Percentiles rank a stretch among this genome's conserved stretches.
Conservation (phyloP, 1,140 invertebrate genomes). For the Drosophila mayri region DNA sequence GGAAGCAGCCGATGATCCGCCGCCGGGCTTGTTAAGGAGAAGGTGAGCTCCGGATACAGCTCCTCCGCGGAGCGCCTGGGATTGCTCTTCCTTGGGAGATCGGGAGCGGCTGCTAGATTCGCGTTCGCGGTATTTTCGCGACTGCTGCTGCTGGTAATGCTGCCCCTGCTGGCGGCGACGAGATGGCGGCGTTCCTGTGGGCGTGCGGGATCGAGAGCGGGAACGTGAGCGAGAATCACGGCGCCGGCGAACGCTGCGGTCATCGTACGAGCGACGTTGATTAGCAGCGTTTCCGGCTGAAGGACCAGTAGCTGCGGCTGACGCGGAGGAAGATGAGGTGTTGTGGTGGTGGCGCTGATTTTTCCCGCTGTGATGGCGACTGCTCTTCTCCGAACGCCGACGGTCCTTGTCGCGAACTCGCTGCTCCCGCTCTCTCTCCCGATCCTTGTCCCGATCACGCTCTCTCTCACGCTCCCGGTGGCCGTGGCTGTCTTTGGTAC, state of each 20-base stretch:
- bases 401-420: conserved; percentile 29
- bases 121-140: conserved; percentile 62
- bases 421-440: conserved; percentile 45
- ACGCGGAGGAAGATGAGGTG: conserved; percentile 21
- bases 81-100: conserved; percentile 46
- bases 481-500: conserved; percentile 63
- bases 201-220: conserved; percentile 62
- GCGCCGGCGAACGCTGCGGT: conserved; percentile 49
- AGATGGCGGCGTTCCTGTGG: conserved; percentile 33
- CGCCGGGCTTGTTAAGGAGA: not conserved
- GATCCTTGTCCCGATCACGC: conserved; percentile 33
- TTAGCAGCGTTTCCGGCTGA: conserved; percentile 16
- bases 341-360: conserved; percentile 53
- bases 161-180: conserved; percentile 29
- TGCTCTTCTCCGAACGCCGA: conserved; percentile 27
- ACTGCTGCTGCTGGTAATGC: conserved; percentile 2
- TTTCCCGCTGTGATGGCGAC: conserved; percentile 41
- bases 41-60: conserved; percentile 15
- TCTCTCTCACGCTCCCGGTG: conserved; percentile 55
- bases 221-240: conserved; percentile 51
- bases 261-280: conserved; percentile 57
- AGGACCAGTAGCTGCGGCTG: conserved; percentile 12
- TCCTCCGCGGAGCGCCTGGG: not conserved
- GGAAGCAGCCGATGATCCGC: conserved; percentile 2
- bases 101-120: conserved; percentile 62